Evolutionary conservation across 2,888 invertebrate species (phyloP), one percentile per base, ranked within the genome.

Genomic region (Lochmaea capreae): DNA sequence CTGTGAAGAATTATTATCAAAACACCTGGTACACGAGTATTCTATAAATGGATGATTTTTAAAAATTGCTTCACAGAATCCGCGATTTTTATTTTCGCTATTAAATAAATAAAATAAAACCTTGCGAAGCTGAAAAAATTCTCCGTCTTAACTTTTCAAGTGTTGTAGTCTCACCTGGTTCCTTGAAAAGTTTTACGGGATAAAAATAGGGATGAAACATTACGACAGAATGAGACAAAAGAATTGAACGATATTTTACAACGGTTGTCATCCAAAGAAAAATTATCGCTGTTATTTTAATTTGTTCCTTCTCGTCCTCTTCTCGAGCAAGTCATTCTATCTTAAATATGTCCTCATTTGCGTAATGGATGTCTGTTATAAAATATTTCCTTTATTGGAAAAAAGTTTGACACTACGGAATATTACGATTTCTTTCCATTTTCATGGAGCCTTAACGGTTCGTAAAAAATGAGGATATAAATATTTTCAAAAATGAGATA

Each of bases 211-310:
- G 46, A 54, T 61, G 11, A 69, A 73, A 73, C 65, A 65, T 65
- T 65, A 46, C 65, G 49, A 68, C 54, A 42, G 65, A 26, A 59
- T 26, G 66, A 22, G 22, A 46, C 65, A 58, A 65, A 73, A 54
- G 59, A 61, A 58, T 69, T 69, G 16, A 59, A 59, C 33, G 61
- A 73, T 73, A 73, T 73, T 69, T 73, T 67, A 73, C 69, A 67
- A 16, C 52, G 22, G 69, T 72, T 75, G 77, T 77, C 77, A 75
- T 71, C 69, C 66, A 49, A 67, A 52, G 70, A 68, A 75, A 77
- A 77, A 75, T 77, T 75, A 77, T 77, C 70, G 66, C 72, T 70
- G 72, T 77, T 77, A 75, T 70, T 76, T 74, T 74, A 77, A 77
- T 77, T 77, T 75, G 71, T 69, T 73, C 62, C 68, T 71, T 65